These are phyloP conservation scores for Misgurnus mizolepis DNA, from an alignment of 2,113 vertebrate species.

Conservation along the genomic window DNA sequence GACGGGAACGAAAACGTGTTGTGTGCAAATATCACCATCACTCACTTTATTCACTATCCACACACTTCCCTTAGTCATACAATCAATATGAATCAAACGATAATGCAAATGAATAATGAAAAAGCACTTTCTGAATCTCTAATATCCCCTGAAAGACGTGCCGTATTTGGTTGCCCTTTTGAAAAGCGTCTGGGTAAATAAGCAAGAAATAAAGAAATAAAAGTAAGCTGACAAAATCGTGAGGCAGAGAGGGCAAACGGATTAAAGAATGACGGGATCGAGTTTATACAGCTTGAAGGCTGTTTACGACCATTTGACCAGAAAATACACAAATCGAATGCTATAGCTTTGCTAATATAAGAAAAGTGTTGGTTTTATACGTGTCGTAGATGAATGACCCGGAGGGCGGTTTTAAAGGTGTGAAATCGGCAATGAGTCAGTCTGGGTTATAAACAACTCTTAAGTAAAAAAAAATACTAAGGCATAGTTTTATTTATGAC, in stretches of 20 bases:
- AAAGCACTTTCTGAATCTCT: conserved; percentile 53
- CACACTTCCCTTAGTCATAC: conserved; percentile 43
- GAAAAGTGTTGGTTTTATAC: conserved; percentile 35
- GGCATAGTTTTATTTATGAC: background rate
- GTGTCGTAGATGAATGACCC: conserved; percentile 25
- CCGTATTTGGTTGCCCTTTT: conserved; percentile 55
- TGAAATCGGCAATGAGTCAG: conserved; percentile 56
- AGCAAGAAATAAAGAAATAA: conserved; percentile 53
- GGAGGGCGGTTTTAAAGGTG: conserved; percentile 47
- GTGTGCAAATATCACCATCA: conserved; percentile 27
- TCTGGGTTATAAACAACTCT: conserved; percentile 37
- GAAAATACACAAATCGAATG: conserved; percentile 38
- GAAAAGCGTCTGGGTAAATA: conserved; percentile 52
- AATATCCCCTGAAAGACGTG: conserved; percentile 61
- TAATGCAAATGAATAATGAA: conserved; percentile 56
- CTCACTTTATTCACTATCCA: conserved; percentile 36
- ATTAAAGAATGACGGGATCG: conserved; percentile 45
- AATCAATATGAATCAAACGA: conserved; percentile 60
- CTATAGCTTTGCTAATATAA: conserved; percentile 32
- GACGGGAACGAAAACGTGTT: conserved; percentile 20
- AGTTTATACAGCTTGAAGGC: conserved; percentile 34
- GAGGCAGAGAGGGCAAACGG: conserved; percentile 44
- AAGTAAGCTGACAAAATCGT: conserved; percentile 32
- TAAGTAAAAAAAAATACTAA: conserved; percentile 6
- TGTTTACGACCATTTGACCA: conserved; percentile 44